Base-by-base conservation (phyloP, 2,888 invertebrate species). In the Endotricha flammealis region DNA sequence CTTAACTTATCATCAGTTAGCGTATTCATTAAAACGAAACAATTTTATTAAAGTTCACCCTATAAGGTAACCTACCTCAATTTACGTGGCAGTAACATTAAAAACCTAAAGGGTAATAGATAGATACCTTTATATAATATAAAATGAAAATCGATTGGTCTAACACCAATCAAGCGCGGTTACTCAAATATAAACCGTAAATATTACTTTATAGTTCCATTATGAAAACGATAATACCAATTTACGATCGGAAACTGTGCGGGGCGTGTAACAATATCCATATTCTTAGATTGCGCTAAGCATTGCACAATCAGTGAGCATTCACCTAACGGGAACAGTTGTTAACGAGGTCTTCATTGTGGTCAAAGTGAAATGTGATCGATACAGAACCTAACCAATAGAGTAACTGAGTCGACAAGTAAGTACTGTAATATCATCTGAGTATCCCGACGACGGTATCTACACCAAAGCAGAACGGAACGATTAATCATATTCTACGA, bases 271-370 rank as follows among this genome's bases (percentile, higher is more conserved):
- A 72, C 64, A 65, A 62, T 65, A 68, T 66, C 59, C 54, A 60
- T 55, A 54, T 58, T 64, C 64, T 60, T 53, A 57, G 57, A 62
- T 58, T 45, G 50, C 53, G 46, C 38, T 23, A 38, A 42, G 37
- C 39, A 49, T 71, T 72, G 55, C 68, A 64, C 61, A 74, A 75
- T 64, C 61, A 53, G 50, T 50, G 51, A 48, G 55, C 59, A 63
- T 66, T 67, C 59, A 49, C 46, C 41, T 59, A 58, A 57, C 58
- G 59, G 60, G 46, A 44, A 27, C 45, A 35, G 42, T 57, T 52
- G 58, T 55, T 64, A 66, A 64, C 59, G 59, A 66, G 57, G 49
- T 39, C 44, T 53, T 51, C 46, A 45, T 54, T 50, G 50, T 43
- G 32, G 33, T 35, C 13, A 24, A 1, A 30, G 29, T 37, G 42